Evolutionary conservation across 2,113 vertebrate genomes (phyloP).

Genomic region (Petrocephalus microphthalmus): DNA sequence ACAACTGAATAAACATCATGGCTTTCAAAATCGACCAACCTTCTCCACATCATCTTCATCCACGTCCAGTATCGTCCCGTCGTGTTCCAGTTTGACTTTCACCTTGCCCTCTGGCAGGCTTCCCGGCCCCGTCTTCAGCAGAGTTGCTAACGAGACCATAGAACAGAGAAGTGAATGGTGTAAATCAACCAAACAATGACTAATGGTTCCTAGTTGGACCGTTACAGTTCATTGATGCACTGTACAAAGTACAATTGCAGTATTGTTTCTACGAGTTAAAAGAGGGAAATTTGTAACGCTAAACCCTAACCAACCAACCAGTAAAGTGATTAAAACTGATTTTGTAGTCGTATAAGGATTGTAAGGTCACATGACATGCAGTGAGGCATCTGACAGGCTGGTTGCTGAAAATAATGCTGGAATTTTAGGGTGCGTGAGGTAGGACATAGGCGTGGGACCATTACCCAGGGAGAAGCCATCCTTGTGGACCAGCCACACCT

Average conservation of each 20-base stretch:
- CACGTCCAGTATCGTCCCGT: conserved; percentile 81
- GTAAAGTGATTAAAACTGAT: neutral
- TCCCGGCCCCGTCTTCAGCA: conserved; percentile 67
- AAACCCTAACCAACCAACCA: neutral
- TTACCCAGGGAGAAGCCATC: conserved; percentile 93
- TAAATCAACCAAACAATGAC: neutral
- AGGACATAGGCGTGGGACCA: conserved; percentile 13
- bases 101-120: conserved; percentile 80
- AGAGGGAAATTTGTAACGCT: neutral
- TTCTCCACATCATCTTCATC: conserved; percentile 95
- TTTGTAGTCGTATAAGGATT: neutral
- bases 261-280: neutral
- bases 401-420: neutral
- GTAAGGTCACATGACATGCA: neutral
- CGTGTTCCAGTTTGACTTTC: conserved; percentile 85
- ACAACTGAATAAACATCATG: neutral
- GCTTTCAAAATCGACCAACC: conserved; percentile 52
- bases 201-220: neutral
- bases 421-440: neutral
- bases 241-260: neutral
- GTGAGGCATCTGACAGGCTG: neutral
- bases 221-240: neutral
- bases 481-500: conserved; percentile 93
- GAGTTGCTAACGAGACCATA: conserved; percentile 63
- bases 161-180: neutral